Conservation (phyloP, 1,140 invertebrate genomes). For the Probaryconus sp. region DNA sequence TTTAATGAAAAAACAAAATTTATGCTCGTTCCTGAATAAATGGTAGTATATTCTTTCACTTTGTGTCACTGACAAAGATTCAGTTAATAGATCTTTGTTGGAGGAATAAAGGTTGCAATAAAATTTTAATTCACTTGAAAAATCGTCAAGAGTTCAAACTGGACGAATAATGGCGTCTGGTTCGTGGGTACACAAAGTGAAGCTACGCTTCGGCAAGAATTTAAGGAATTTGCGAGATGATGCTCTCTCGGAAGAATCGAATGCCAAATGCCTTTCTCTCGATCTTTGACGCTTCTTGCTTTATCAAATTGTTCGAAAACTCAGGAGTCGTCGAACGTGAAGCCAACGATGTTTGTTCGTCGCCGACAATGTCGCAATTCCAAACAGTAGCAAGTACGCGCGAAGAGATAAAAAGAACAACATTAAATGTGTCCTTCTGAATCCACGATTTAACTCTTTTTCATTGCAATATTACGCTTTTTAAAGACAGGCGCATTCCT, state of each 20-base stretch:
- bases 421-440: conserved; percentile 39
- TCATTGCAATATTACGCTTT: conserved; percentile 8
- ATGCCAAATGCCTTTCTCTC: conserved; percentile 56
- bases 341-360: conserved; percentile 33
- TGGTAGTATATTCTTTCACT: no score
- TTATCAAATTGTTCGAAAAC: conserved; percentile 39
- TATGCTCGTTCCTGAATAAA: no score
- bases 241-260: conserved; percentile 38
- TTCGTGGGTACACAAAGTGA: neutral
- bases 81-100: no score
- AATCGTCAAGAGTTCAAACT: no score
- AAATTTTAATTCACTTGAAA: no score
- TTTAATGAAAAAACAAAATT: no score
- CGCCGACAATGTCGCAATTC: conserved; percentile 35
- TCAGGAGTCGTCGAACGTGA: conserved; percentile 30
- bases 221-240: conserved; percentile 33
- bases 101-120: no score
- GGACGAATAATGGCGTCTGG: no score
- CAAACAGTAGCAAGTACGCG: conserved; percentile 46
- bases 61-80: no score
- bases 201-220: conserved; percentile 17
- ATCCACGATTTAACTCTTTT: conserved; percentile 24
- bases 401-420: conserved; percentile 34
- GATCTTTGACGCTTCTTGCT: conserved; percentile 48
- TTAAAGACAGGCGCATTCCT: conserved; percentile 4